Evolutionary conservation across 2,888 invertebrate genomes (phyloP).

Genomic region (Lithodes maja): DNA sequence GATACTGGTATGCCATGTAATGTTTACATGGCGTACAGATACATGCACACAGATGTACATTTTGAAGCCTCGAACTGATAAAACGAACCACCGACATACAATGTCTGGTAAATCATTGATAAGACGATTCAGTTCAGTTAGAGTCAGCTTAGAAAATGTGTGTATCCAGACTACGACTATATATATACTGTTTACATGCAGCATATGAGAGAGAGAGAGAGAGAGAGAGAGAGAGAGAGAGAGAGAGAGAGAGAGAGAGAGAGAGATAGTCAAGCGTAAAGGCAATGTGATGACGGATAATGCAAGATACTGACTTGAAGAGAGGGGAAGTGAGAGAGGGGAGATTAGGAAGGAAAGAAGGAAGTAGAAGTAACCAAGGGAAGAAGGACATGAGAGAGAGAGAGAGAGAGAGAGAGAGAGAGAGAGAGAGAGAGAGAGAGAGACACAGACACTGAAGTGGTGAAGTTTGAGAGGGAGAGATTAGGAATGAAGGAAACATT

Average conservation of each 20-base stretch:
- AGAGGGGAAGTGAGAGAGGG: neutral
- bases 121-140: too few species aligned
- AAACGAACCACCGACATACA: too few species aligned
- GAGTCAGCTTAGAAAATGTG: too few species aligned
- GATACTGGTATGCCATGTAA: too few species aligned
- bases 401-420: neutral
- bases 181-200: too few species aligned
- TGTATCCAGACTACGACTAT: too few species aligned
- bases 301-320: neutral
- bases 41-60: too few species aligned
- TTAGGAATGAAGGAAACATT: too few species aligned
- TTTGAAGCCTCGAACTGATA: too few species aligned
- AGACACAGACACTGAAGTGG: neutral
- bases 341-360: neutral
- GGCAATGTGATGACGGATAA: neutral
- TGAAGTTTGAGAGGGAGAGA: neutral
- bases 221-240: constrained; percentile 26
- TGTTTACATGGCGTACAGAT: too few species aligned
- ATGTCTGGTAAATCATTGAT: too few species aligned
- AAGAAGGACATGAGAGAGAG: neutral
- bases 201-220: constrained; percentile 6
- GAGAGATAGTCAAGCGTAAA: neutral
- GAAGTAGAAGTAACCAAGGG: neutral
- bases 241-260: constrained; percentile 13
- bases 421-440: neutral